phyloP scores from a whole-genome alignment of 2,888 invertebrate genomes.

The Yponomeuta evonymella region DNA sequence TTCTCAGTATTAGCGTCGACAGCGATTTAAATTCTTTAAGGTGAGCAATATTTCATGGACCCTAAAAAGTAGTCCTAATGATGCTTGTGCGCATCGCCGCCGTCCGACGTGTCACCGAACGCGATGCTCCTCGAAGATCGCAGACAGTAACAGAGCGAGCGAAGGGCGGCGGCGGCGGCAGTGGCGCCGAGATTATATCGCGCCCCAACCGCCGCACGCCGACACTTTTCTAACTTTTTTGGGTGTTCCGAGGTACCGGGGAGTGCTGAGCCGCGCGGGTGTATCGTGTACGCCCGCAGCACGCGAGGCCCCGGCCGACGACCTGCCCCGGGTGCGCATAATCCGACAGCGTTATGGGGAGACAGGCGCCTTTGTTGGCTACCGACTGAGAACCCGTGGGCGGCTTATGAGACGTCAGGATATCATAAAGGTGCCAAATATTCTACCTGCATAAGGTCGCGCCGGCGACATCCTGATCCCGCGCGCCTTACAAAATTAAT shows the following conservation, averaged over 20 bases:
- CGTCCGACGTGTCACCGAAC: slow-evolving; percentile 45
- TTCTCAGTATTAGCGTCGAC: slow-evolving; percentile 53
- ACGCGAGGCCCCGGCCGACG: slow-evolving; percentile 69
- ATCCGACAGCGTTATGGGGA: slow-evolving; percentile 69
- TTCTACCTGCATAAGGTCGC: slow-evolving; percentile 63
- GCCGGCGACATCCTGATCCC: slow-evolving; percentile 66
- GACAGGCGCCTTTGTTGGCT: slow-evolving; percentile 69
- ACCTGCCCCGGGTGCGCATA: slow-evolving; percentile 56
- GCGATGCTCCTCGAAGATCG: slow-evolving; percentile 23
- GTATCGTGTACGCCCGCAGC: slow-evolving; percentile 69
- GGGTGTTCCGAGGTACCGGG: slow-evolving; percentile 33
- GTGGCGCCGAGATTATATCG: slow-evolving; percentile 58
- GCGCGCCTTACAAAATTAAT: slow-evolving; percentile 67
- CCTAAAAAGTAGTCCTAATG: slow-evolving; percentile 62
- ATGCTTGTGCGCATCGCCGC: slow-evolving; percentile 34
- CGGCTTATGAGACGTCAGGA: slow-evolving; percentile 73
- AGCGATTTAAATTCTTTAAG: slow-evolving; percentile 19
- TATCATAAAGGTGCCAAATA: slow-evolving; percentile 74
- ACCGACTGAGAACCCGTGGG: slow-evolving; percentile 71
- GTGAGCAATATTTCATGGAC: slow-evolving; percentile 62
- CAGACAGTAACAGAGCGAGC: slow-evolving; percentile 45
- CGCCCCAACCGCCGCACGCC: slow-evolving; percentile 38
- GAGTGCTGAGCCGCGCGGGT: slow-evolving; percentile 51
- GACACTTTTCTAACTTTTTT: slow-evolving; percentile 73
- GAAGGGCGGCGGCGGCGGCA: slow-evolving; percentile 31